These are phyloP conservation scores for Phoxinus dragarum DNA, from an alignment of 2,797 vertebrate species.

Conservation along the genomic window DNA sequence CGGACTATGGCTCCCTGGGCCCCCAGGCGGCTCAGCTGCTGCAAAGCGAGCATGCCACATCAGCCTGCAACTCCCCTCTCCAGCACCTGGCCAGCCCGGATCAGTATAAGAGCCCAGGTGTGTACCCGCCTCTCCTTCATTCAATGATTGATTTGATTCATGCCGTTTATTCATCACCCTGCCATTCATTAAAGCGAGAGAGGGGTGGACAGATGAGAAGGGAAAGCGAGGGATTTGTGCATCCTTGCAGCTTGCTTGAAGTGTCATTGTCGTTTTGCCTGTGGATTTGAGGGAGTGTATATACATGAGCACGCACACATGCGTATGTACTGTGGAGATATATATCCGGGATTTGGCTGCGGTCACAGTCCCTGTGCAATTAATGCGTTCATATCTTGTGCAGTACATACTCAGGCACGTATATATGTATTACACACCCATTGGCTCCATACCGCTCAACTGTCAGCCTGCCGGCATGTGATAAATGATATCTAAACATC, in stretches of 20 bases:
- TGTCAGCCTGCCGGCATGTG: constrained; percentile 37
- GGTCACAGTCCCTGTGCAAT: constrained; percentile 13
- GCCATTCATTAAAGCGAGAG: constrained; percentile 54
- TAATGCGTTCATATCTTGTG: constrained; percentile 17
- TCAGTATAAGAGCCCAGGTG: constrained; percentile 81
- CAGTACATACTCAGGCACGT: constrained; percentile 39
- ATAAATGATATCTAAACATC: constrained; percentile 40
- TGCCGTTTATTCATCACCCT: constrained; percentile 59
- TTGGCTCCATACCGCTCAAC: neutral
- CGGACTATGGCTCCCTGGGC: constrained; percentile 81
- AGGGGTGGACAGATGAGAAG: constrained; percentile 22
- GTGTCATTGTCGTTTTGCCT: constrained; percentile 10
- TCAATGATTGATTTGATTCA: constrained; percentile 63
- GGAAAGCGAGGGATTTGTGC: constrained; percentile 25
- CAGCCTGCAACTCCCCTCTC: constrained; percentile 74
- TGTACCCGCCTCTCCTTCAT: constrained; percentile 68
- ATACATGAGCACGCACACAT: neutral
- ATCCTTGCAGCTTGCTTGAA: constrained; percentile 44
- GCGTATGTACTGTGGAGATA: constrained; percentile 15
- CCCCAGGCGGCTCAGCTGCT: constrained; percentile 79
- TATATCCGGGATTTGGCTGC: constrained; percentile 8
- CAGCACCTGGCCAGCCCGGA: constrained; percentile 78
- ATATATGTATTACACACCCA: constrained; percentile 48
- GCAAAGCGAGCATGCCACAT: constrained; percentile 78
- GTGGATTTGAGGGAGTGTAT: constrained; percentile 10